These are phyloP conservation scores for Drosophila santomea DNA, from an alignment of 1,140 invertebrate genomes.

Conservation along the genomic window DNA sequence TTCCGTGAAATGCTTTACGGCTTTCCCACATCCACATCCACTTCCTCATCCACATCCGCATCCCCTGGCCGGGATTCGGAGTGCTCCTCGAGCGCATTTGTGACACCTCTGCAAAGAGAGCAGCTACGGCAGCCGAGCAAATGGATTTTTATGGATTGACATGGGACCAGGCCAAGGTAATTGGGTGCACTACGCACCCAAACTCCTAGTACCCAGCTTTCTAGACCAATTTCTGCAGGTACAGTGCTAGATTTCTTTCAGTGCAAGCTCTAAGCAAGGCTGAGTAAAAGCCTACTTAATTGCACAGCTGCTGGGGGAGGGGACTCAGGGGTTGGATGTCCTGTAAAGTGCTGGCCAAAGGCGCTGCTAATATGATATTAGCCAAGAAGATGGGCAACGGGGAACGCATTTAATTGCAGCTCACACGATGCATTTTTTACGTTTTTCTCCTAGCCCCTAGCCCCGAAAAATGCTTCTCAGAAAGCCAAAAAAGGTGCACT, in stretches of 20 bases:
- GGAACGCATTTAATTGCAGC: conserved; percentile 64
- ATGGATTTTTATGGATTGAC: conserved; percentile 83
- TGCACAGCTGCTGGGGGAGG: conserved; percentile 40
- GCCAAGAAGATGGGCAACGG: conserved; percentile 4
- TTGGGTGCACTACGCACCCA: conserved; percentile 67
- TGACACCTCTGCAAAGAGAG: conserved; percentile 60
- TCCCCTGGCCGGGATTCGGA: conserved; percentile 38
- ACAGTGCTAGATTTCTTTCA: conserved; percentile 1
- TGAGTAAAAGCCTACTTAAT: conserved; percentile 69
- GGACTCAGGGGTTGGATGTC: conserved; percentile 5
- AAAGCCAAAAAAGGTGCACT: conserved; percentile 1
- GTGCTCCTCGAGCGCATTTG: conserved; percentile 74
- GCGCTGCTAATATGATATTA: conserved; percentile 77
- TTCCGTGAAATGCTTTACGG: conserved; percentile 82
- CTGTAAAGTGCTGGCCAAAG: conserved; percentile 66
- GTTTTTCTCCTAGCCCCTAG: conserved; percentile 26
- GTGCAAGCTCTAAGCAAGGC: conserved; percentile 35
- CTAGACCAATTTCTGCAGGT: conserved; percentile 37
- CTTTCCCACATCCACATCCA: conserved; percentile 11
- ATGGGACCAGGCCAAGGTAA: conserved; percentile 66
- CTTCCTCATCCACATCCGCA: not conserved
- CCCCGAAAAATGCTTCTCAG: conserved; percentile 2
- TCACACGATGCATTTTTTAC: conserved; percentile 38
- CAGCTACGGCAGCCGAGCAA: conserved; percentile 47
- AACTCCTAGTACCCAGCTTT: not conserved